Evolutionary conservation across 1,140 invertebrate species (phyloP).

Genomic region (Conopomorpha cramerella): DNA sequence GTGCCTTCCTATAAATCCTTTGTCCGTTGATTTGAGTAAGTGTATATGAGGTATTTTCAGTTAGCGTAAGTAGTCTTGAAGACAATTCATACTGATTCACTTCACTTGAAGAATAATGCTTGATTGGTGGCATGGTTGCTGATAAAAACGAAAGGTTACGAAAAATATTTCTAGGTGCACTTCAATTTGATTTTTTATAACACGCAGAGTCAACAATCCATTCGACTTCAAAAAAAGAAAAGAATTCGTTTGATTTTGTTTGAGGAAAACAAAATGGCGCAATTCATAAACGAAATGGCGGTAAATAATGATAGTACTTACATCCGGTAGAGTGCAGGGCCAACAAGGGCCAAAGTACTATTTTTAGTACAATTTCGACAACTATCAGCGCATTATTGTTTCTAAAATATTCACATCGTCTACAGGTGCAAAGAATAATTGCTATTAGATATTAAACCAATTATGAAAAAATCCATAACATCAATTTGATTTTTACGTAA

Average conservation of each 20-base stretch:
- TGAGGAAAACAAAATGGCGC: background rate
- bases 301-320: too few relatives aligned
- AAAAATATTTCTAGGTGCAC: slow-evolving; percentile 18
- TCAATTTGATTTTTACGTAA: too few relatives aligned
- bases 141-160: slow-evolving; percentile 21
- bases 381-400: too few relatives aligned
- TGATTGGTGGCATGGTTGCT: slow-evolving; percentile 41
- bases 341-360: too few relatives aligned
- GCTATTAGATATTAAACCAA: too few relatives aligned
- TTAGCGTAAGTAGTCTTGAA: slow-evolving; percentile 46
- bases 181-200: background rate
- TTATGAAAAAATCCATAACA: too few relatives aligned
- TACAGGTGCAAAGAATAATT: too few relatives aligned
- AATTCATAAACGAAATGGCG: background rate
- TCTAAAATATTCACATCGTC: too few relatives aligned
- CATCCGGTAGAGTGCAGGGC: too few relatives aligned
- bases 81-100: slow-evolving; percentile 56
- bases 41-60: slow-evolving; percentile 48
- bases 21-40: slow-evolving; percentile 54
- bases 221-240: background rate
- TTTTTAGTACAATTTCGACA: too few relatives aligned
- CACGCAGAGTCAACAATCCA: background rate
- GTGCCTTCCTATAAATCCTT: slow-evolving; percentile 46
- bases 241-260: background rate
- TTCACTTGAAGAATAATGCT: slow-evolving; percentile 51